Evolutionary conservation across 92 coral and sea anemone genomes (phyloP), one percentile per base, ranked within the genome.

Genomic region (Phenganax subtilis): DNA sequence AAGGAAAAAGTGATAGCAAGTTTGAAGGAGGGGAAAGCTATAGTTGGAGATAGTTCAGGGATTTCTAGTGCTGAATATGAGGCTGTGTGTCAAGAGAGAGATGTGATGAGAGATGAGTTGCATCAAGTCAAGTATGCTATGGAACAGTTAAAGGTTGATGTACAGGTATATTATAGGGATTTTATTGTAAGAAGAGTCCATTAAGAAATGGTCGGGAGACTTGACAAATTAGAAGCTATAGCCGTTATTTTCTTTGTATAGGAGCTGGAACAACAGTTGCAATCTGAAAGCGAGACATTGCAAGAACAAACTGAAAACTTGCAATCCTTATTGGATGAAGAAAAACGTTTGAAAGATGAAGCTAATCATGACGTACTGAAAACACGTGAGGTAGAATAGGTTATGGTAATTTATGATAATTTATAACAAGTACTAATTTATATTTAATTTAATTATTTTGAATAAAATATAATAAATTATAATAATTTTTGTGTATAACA

Each of bases 221-320:
- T 30, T 14, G 8, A 17, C 52, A 25, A 52, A 12, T 57, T 51
- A n/a, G 78, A 53, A 51, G 9, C 16, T 54, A 30, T n/a, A 5
- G n/a, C 58, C 0, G 10, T 61, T 51, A 10, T 37, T n/a, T 80
- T 5, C 28, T 61, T 53, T n/a, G 2, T 62, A 27, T 79, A 93
- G 98, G 98, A 94, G 56, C 25, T 90, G 72, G 98, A 94, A 51
- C 98, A 94, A 20, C 94, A 94, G 79, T 91, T 88, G 57, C 98
- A 94, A 75, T 83, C 98, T 17, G 98, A 94, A 72, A 90, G 90
- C 2, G 94, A 91, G 71, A 72, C 89, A 55, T 92, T 92, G 12
- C 92, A 91, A 59, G 98, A 94, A 81, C 92, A 92, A 66, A 68
- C 89, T 0, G 94, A 92, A 29, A 89, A 88, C 57, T 37, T 92